Percentiles rank a stretch among this genome's conserved stretches.
phyloP scores from a whole-genome alignment of 1,140 invertebrate genomes.

The Trachelipus rathkii region DNA sequence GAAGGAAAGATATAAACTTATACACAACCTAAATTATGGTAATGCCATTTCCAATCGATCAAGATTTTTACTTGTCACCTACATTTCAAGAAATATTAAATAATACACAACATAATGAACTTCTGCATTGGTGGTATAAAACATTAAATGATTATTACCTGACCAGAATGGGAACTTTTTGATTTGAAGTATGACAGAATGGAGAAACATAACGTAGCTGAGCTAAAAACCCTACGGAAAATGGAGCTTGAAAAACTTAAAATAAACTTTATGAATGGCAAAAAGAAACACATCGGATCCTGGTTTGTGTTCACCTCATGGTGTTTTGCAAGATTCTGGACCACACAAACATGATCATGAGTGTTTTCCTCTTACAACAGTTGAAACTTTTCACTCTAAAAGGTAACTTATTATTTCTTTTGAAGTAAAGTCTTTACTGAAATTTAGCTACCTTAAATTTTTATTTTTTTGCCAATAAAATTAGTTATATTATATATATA shows the following conservation, averaged over 20 bases:
- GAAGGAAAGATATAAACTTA: constrained; percentile 74
- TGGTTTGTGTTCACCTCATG: constrained; percentile 80
- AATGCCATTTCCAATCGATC: constrained; percentile 89
- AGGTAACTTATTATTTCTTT: too few relatives aligned
- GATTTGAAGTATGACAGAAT: constrained; percentile 71
- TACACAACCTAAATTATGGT: constrained; percentile 82
- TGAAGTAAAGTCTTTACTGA: too few relatives aligned
- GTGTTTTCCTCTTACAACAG: constrained; percentile 54
- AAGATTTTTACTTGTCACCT: constrained; percentile 83
- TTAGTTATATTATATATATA: too few relatives aligned
- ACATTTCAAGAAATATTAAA: constrained; percentile 86
- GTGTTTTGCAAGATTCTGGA: constrained; percentile 65
- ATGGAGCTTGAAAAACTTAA: constrained; percentile 55
- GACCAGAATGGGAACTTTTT: constrained; percentile 84
- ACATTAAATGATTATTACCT: constrained; percentile 75
- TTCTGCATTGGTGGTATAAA: constrained; percentile 78
- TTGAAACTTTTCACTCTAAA: too few relatives aligned
- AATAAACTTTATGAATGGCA: constrained; percentile 67
- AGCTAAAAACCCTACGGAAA: constrained; percentile 54
- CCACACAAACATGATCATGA: constrained; percentile 56
- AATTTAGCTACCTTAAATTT: too few relatives aligned
- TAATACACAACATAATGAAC: constrained; percentile 62
- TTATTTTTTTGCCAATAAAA: too few relatives aligned
- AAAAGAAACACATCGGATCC: constrained; percentile 72
- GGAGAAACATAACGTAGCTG: constrained; percentile 69